A percentile compares a stretch with the other conserved stretches of the same genome.
Evolutionary conservation across 2,888 invertebrate genomes (phyloP).

Genomic region (Itoplectis maculator): DNA sequence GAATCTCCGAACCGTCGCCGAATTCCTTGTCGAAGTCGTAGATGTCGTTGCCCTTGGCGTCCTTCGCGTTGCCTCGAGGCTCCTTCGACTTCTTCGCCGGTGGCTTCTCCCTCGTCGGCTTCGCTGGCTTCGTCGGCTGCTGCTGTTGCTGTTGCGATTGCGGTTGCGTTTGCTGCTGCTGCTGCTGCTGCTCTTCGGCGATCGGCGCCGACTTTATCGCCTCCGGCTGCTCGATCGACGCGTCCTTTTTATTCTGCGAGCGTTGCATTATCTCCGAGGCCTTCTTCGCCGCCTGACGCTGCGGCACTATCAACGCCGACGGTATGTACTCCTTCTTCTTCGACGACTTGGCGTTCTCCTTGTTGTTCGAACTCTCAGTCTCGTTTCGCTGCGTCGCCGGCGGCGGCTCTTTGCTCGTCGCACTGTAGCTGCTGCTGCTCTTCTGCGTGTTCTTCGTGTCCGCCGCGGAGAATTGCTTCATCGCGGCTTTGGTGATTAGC

Average conservation of each 20-base stretch:
- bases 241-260: slow-evolving; percentile 87
- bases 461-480: slow-evolving; percentile 92
- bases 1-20: slow-evolving; percentile 87
- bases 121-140: slow-evolving; percentile 40
- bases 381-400: slow-evolving; percentile 79
- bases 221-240: slow-evolving; percentile 77
- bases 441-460: slow-evolving; percentile 94
- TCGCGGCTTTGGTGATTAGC: slow-evolving; percentile 93
- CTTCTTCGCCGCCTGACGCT: slow-evolving; percentile 95
- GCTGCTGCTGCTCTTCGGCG: slow-evolving; percentile 71
- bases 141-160: too few relatives aligned
- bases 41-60: slow-evolving; percentile 84
- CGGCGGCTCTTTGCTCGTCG: slow-evolving; percentile 85
- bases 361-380: slow-evolving; percentile 82
- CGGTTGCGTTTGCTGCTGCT: too few relatives aligned
- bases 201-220: slow-evolving; percentile 77
- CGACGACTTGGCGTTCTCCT: slow-evolving; percentile 84
- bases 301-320: slow-evolving; percentile 95
- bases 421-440: slow-evolving; percentile 88
- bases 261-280: slow-evolving; percentile 93
- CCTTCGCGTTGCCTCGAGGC: slow-evolving; percentile 78
- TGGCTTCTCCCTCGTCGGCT: slow-evolving; percentile 79
- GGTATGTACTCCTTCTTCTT: slow-evolving; percentile 87
- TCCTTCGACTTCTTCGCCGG: slow-evolving; percentile 79
- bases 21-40: slow-evolving; percentile 88